Evolutionary conservation across 2,888 invertebrate genomes (phyloP), one percentile per base, ranked within the genome.

Genomic region (Agapetus fuscipes): DNA sequence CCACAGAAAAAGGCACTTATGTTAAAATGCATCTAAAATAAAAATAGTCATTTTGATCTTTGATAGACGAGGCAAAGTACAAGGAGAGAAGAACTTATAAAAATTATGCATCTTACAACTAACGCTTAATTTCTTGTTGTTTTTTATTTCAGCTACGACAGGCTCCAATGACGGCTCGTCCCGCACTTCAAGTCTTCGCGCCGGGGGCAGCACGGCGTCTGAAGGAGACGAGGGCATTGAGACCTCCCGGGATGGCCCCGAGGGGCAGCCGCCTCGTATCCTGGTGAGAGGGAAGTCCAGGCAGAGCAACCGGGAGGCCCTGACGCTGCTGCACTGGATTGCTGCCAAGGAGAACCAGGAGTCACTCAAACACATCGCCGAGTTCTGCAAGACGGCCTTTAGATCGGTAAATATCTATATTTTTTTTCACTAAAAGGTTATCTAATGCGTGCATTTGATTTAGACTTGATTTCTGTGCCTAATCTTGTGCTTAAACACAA

Each of bases 241-340:
- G 15, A 28, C 37, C 10, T 43, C 39, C 3, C 39, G 28, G 9
- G 43, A 43, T 16, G 41, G 41, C 1, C 31, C 60, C 37, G 63
- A 60, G 26, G 60, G 61, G 0, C 65, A 30, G 66, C 64, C 26
- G 63, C 60, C 1, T 60, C 60, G 35, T 56, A 24, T 10, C 17
- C 39, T 62, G 59, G 29, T 60, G 60, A 0, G 65, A 26, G 67
- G 64, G 27, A 33, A 16, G 30, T 35, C 33, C 10, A 31, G 37
- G n/a, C 41, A 45, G 35, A 58, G 54, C 43, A 62, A 61, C 46
- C 51, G 53, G 16, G 66, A 68, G 11, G 70, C 72, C 6, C 62
- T 76, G 1, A 83, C 83, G 16, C 61, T 94, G 25, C 66, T 86
- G 41, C 84, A 89, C 51, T 93, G 91, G 91, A 90, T 93, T 39